A percentile compares a stretch with the other conserved stretches of the same genome.
Conservation (phyloP, 2,888 invertebrate genomes). For the Melanostoma scalare region DNA sequence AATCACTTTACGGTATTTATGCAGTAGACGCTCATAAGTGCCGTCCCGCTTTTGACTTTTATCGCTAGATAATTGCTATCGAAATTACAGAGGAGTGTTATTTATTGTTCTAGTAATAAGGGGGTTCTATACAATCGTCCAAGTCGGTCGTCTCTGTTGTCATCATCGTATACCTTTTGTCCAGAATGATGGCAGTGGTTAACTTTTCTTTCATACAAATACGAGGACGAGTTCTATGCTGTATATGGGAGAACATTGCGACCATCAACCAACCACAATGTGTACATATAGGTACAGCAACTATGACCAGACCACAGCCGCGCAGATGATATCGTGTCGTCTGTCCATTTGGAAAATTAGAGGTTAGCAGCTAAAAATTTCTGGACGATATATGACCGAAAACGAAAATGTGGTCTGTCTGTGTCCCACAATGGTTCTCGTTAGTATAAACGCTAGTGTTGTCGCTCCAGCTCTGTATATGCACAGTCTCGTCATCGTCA, state of each 20-base stretch:
- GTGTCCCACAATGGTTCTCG: constrained; percentile 12
- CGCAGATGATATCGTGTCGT: constrained; percentile 74
- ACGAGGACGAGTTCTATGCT: constrained; percentile 40
- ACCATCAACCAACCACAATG: constrained; percentile 21
- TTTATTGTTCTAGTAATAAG: constrained; percentile 76
- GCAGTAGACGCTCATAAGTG: constrained; percentile 57
- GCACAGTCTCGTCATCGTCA: constrained; percentile 28
- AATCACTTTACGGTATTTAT: constrained; percentile 67
- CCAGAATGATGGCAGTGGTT: constrained; percentile 43
- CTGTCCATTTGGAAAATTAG: constrained; percentile 74
- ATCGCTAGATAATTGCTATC: constrained; percentile 79
- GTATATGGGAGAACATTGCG: constrained; percentile 11
- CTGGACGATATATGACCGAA: constrained; percentile 71
- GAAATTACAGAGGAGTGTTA: constrained; percentile 78
- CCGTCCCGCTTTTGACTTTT: constrained; percentile 77
- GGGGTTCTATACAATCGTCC: constrained; percentile 65
- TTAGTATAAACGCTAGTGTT: neutral
- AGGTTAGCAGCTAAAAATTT: constrained; percentile 66
- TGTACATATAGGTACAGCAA: neutral
- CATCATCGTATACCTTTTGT: constrained; percentile 51
- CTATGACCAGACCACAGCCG: constrained; percentile 29
- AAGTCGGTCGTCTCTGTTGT: constrained; percentile 44
- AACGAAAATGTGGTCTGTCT: constrained; percentile 69
- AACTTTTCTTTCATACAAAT: constrained; percentile 23
- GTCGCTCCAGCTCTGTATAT: neutral